These are phyloP conservation scores for Euplexia lucipara DNA, from an alignment of 2,888 invertebrate genomes.

Conservation along the genomic window DNA sequence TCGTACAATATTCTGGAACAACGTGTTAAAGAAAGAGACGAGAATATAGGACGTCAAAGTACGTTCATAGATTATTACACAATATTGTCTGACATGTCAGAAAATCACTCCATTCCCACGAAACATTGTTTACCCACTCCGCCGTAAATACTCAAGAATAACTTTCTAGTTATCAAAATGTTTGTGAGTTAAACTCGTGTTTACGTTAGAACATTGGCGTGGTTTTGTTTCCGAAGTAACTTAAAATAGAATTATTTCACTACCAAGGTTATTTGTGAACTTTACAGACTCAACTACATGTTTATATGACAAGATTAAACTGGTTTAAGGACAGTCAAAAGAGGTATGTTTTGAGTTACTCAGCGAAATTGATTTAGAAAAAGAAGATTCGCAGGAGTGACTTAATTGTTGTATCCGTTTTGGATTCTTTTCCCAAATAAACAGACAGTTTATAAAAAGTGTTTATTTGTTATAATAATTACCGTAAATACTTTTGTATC, in stretches of 20 bases:
- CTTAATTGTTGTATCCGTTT: too few species aligned
- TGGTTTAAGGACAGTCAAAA: background rate
- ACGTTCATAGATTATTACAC: background rate
- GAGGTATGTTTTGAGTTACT: too few species aligned
- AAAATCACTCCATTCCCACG: background rate
- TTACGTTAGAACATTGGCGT: conserved; percentile 5
- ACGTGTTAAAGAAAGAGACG: too few species aligned
- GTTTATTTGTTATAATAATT: too few species aligned
- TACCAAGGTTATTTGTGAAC: conserved; percentile 19
- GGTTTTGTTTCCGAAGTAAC: conserved; percentile 5
- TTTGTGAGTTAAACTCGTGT: conserved; percentile 31
- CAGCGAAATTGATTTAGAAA: too few species aligned
- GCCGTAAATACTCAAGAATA: conserved; percentile 14
- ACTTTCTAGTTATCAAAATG: conserved; percentile 18
- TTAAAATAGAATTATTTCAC: conserved; percentile 27
- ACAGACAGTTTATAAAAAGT: too few species aligned
- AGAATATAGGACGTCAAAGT: too few species aligned
- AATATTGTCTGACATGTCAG: background rate
- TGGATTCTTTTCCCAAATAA: too few species aligned
- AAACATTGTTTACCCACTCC: background rate
- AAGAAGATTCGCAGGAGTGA: too few species aligned
- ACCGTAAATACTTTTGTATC: too few species aligned
- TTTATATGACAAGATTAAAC: conserved; percentile 12
- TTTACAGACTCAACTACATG: conserved; percentile 15
- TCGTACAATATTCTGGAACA: too few species aligned